These are phyloP conservation scores for Hecatera dysodea DNA, from an alignment of 2,888 invertebrate species.

Conservation along the genomic window DNA sequence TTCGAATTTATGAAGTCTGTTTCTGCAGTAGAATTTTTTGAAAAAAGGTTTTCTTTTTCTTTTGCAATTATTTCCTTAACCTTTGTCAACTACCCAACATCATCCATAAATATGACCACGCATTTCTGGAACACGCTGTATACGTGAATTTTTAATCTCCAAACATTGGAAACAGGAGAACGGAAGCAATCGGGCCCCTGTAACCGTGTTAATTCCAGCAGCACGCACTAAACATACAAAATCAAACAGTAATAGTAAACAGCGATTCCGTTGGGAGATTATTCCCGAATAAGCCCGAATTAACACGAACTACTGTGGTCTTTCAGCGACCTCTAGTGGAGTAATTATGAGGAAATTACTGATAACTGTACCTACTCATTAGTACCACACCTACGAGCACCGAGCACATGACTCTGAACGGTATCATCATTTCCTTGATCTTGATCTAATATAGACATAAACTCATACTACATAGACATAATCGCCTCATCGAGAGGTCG, in stretches of 20 bases:
- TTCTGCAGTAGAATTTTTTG: too few relatives aligned
- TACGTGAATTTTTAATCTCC: neutral
- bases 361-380: neutral
- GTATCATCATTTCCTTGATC: too few relatives aligned
- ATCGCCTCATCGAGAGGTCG: too few relatives aligned
- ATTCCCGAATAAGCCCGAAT: conserved; percentile 28
- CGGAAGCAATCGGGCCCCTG: neutral
- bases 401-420: too few relatives aligned
- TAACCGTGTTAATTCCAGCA: conserved; percentile 2
- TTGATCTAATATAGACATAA: too few relatives aligned
- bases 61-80: too few relatives aligned
- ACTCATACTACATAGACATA: too few relatives aligned
- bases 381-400: neutral
- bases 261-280: conserved; percentile 3
- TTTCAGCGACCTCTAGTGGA: neutral
- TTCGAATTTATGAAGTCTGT: too few relatives aligned
- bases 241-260: conserved; percentile 24
- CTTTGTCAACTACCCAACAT: too few relatives aligned
- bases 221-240: conserved; percentile 20
- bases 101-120: too few relatives aligned
- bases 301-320: conserved; percentile 3
- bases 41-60: too few relatives aligned
- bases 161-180: neutral
- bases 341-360: neutral
- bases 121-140: too few relatives aligned